phyloP scores from a whole-genome alignment of 2,888 invertebrate species.

The Mimachlamys varia region DNA sequence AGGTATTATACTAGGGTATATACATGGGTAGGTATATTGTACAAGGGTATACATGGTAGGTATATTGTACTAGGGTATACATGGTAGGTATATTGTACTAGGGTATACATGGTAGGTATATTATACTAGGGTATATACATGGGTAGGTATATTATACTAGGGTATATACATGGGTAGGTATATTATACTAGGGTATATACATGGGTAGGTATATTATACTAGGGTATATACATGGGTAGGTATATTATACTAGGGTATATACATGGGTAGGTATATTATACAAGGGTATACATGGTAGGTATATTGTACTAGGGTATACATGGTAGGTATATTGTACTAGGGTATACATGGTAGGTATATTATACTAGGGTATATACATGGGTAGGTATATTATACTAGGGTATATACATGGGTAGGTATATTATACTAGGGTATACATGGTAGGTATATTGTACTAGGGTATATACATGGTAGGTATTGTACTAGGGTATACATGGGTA shows the following conservation, averaged over 20 bases:
- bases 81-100: not conserved
- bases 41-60: too few species aligned
- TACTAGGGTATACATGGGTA: not conserved
- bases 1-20: not conserved
- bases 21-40: not conserved
- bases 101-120: too few species aligned
- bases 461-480: too few species aligned
- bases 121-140: not conserved
- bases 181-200: not conserved
- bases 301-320: not conserved
- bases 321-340: not conserved
- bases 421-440: not conserved
- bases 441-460: too few species aligned
- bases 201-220: not conserved
- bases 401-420: not conserved
- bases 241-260: not conserved
- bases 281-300: too few species aligned
- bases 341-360: too few species aligned
- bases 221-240: not conserved
- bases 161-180: not conserved
- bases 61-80: not conserved
- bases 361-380: not conserved
- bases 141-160: not conserved
- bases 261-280: not conserved
- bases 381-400: not conserved